Conservation (phyloP, 2,113 vertebrate genomes). For the Hemiscyllium ocellatum region DNA sequence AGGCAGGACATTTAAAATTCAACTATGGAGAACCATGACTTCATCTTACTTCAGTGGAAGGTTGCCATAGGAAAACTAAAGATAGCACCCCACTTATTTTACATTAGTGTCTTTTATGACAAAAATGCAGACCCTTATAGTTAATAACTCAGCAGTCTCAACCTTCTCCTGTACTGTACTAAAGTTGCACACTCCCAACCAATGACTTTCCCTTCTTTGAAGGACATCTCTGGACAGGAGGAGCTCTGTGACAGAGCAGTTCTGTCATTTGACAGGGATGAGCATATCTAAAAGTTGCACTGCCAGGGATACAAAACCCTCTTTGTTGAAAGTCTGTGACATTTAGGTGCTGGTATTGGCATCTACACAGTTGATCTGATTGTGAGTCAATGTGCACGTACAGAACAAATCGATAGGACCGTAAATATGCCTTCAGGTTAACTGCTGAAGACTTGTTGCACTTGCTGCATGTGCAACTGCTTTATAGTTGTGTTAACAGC, state of each 20-base stretch:
- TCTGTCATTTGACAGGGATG: background rate
- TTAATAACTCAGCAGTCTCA: background rate
- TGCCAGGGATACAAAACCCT: background rate
- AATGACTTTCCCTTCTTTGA: background rate
- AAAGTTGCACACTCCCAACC: background rate
- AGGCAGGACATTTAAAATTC: background rate
- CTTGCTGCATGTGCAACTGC: background rate
- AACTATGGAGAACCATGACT: background rate
- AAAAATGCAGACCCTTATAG: background rate
- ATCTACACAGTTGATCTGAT: background rate
- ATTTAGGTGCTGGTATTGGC: background rate
- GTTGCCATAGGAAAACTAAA: background rate
- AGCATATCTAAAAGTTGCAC: background rate
- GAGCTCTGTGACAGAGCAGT: background rate
- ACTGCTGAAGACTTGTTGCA: background rate
- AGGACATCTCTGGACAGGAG: background rate
- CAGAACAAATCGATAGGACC: background rate
- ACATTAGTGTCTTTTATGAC: background rate
- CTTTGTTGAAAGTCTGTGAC: background rate
- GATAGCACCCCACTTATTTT: background rate
- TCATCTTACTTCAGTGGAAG: background rate
- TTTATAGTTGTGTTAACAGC: background rate
- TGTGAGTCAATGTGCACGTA: background rate
- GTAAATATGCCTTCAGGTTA: background rate
- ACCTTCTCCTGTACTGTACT: background rate